These are phyloP conservation scores for Acropternis orthonyx DNA, from an alignment of 2,797 vertebrate species.

Conservation along the genomic window DNA sequence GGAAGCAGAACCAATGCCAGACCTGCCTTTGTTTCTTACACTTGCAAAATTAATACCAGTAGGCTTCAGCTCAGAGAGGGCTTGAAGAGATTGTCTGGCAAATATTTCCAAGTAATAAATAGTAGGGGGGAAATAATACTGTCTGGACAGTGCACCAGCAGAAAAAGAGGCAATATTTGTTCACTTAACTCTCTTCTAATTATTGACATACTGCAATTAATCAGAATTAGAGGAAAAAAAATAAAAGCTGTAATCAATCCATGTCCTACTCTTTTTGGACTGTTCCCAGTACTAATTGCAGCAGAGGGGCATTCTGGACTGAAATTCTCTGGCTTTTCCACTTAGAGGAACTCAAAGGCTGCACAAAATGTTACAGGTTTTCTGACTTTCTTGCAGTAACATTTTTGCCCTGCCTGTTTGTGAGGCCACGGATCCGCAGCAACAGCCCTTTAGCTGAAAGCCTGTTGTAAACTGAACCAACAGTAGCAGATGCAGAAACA, in stretches of 20 bases:
- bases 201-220: background rate
- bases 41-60: background rate
- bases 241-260: background rate
- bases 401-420: background rate
- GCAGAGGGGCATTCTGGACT: rapidly evolving
- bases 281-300: background rate
- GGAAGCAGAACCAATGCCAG: background rate
- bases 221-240: background rate
- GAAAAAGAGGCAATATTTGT: background rate
- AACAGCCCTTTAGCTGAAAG: background rate
- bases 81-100: background rate
- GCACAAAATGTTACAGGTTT: background rate
- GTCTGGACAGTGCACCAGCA: background rate
- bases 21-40: background rate
- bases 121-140: background rate
- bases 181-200: background rate
- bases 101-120: background rate
- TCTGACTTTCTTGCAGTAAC: background rate
- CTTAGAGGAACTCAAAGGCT: background rate
- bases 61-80: background rate
- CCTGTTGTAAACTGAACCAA: background rate
- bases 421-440: background rate
- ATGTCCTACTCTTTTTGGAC: background rate
- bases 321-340: background rate
- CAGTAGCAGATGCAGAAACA: slow-evolving; percentile 18